These are phyloP conservation scores for Sitta carolinensis DNA, from an alignment of 2,797 vertebrate genomes.

Conservation along the genomic window DNA sequence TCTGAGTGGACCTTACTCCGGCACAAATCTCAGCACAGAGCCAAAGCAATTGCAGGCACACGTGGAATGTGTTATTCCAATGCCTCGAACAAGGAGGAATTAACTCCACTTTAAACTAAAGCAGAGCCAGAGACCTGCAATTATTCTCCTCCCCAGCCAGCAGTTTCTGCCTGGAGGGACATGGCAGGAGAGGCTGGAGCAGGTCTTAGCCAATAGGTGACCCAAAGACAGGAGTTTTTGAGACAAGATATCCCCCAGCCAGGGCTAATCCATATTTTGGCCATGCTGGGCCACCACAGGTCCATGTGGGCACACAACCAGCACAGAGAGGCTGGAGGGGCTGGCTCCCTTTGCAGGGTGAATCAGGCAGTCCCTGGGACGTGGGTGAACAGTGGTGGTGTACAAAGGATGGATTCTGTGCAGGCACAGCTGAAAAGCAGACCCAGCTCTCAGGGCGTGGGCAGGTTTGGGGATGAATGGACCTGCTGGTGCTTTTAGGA, in stretches of 20 bases:
- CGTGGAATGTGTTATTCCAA: background rate
- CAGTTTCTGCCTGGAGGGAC: background rate
- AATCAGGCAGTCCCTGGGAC: background rate
- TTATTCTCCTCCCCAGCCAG: background rate
- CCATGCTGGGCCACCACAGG: accelerated
- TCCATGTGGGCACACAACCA: accelerated
- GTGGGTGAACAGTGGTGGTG: accelerated
- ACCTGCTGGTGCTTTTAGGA: background rate
- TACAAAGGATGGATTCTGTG: background rate
- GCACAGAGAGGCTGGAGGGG: background rate
- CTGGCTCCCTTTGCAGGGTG: background rate
- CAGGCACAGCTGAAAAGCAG: background rate
- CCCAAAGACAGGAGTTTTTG: background rate
- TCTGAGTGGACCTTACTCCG: conserved; percentile 35
- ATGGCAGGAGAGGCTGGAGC: accelerated
- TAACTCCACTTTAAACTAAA: background rate
- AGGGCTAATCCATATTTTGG: background rate
- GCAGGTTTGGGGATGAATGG: background rate
- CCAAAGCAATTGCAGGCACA: background rate
- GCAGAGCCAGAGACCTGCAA: background rate
- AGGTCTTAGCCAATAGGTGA: background rate
- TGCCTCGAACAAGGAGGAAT: conserved; percentile 20
- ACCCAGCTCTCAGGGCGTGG: accelerated
- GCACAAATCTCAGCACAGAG: conserved; percentile 44
- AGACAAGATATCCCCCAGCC: background rate